These are phyloP conservation scores for Spatula versicolor DNA, from an alignment of 2,797 vertebrate species.

Conservation along the genomic window DNA sequence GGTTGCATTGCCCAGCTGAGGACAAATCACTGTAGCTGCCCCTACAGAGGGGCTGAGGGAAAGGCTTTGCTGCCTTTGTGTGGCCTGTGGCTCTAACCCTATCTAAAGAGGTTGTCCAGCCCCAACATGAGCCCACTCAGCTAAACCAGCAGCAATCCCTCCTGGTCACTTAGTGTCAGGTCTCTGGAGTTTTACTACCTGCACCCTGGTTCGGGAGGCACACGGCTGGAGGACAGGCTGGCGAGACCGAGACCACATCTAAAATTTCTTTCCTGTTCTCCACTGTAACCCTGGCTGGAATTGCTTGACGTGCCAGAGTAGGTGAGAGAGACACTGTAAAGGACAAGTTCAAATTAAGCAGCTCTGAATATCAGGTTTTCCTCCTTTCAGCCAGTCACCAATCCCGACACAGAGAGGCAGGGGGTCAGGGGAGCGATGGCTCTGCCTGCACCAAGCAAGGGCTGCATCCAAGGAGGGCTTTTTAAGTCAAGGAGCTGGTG, in stretches of 20 bases:
- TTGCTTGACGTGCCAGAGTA: neutral
- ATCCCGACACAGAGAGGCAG: neutral
- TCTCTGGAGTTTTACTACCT: neutral
- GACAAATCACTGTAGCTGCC: neutral
- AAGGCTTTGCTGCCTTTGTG: neutral
- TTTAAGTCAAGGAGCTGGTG: neutral
- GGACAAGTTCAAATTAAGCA: neutral
- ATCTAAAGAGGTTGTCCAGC: rapidly evolving
- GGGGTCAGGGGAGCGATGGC: neutral
- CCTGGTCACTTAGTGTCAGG: neutral
- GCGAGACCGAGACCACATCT: neutral
- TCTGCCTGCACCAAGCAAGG: neutral
- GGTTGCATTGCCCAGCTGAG: neutral
- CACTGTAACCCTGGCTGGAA: neutral
- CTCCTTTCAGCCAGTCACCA: neutral
- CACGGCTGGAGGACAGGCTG: no score
- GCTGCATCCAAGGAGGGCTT: neutral
- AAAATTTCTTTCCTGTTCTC: conserved; percentile 6
- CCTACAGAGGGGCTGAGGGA: neutral
- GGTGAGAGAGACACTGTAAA: neutral
- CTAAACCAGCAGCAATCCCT: neutral
- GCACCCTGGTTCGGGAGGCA: no score
- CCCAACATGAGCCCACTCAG: neutral
- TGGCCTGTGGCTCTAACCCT: neutral
- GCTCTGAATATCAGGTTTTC: neutral